Conservation (phyloP, 2,797 vertebrate species). For the Oceanodroma leucorhoa region DNA sequence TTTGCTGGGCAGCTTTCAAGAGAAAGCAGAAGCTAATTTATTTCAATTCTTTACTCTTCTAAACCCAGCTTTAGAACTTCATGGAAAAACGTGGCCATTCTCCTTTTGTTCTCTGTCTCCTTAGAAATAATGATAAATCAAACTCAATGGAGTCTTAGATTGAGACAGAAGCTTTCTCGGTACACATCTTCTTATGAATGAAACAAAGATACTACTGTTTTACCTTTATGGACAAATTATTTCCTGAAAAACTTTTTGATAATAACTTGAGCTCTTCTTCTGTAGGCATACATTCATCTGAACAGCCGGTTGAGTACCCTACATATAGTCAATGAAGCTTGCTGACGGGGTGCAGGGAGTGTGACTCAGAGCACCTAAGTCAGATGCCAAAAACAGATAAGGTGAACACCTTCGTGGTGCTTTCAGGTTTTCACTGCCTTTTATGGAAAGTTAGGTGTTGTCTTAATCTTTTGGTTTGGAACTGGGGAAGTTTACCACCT, state of each 20-base stretch:
- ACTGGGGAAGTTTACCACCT: not conserved
- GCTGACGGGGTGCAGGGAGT: accelerated
- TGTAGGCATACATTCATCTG: not conserved
- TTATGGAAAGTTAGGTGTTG: not conserved
- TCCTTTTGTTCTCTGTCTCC: not conserved
- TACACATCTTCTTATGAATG: accelerated
- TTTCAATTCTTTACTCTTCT: not conserved
- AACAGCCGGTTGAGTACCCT: not conserved
- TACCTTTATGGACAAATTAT: not conserved
- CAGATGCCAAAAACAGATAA: not conserved
- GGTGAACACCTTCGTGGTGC: not conserved
- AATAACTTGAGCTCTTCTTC: not conserved
- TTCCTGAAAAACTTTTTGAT: not conserved
- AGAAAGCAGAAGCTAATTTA: not conserved
- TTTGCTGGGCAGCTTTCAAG: not conserved
- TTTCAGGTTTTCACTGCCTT: not conserved
- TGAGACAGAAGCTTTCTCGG: not conserved
- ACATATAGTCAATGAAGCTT: not conserved
- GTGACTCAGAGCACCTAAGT: not conserved
- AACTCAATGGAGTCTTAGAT: not conserved
- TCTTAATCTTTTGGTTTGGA: not conserved
- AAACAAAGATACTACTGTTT: not conserved
- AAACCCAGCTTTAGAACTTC: not conserved
- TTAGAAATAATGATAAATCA: not conserved
- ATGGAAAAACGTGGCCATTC: not conserved